Percentiles rank a stretch among this genome's conserved stretches.
phyloP scores from a whole-genome alignment of 2,888 invertebrate species.

The Parnassius glacialis region DNA sequence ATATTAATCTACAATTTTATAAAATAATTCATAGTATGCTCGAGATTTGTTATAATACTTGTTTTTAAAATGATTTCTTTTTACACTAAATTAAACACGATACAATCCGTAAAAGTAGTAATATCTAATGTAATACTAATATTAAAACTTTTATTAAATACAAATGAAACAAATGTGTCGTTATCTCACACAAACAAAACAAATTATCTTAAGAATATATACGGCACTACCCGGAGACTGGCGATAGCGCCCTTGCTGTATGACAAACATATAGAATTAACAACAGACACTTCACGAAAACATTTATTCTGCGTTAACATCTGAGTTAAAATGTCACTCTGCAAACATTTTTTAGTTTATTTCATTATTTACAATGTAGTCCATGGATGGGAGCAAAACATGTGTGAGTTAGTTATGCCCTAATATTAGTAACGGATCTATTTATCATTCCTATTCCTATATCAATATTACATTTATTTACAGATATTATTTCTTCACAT shows the following conservation, averaged over 20 bases:
- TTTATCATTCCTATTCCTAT: not conserved
- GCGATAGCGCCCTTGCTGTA: constrained; percentile 1
- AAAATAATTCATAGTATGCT: no score
- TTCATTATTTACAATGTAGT: constrained; percentile 8
- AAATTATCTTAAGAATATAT: constrained; percentile 1
- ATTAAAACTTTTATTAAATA: no score
- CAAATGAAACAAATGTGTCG: not conserved
- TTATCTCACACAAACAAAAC: not conserved
- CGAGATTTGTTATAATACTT: no score
- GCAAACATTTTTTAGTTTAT: not conserved
- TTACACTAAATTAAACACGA: no score
- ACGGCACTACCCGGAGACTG: not conserved
- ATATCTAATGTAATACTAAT: no score
- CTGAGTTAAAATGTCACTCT: constrained; percentile 6
- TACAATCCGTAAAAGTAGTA: no score
- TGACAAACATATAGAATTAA: constrained; percentile 2
- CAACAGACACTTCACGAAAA: not conserved
- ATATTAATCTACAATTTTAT: no score
- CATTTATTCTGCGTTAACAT: not conserved
- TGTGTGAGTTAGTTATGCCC: constrained; percentile 11
- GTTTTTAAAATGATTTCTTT: no score
- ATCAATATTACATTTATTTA: not conserved
- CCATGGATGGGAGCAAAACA: not conserved
- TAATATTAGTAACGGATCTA: not conserved
- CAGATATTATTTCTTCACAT: constrained; percentile 10